Evolutionary conservation across 2,888 invertebrate genomes (phyloP), one percentile per base, ranked within the genome.

Genomic region (Leptopilina syphax): DNA sequence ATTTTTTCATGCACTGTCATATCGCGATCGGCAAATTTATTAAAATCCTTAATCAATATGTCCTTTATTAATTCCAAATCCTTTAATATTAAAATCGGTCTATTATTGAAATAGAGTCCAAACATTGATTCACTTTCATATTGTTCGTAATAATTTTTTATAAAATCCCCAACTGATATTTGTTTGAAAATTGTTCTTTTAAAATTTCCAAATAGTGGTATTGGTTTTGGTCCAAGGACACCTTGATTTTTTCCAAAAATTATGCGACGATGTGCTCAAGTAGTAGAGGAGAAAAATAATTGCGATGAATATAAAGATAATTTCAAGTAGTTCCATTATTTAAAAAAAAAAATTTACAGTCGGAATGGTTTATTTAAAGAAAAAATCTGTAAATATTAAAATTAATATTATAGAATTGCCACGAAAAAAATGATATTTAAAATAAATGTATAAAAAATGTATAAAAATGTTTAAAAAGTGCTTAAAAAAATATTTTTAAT

Each of bases 41-140:
- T 89, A 47, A 93, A 93, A 60, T 93, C 92, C 10, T 87, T 90
- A 9, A 93, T 91, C 3, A 92, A 88, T 1, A 93, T 84, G 5
- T 90, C 89, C 18, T 87, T 88, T 3, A 91, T 88, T 12, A 92
- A 77, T 12, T 92, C 89, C 0, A 91, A 90, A 81, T 88, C 92
- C 2, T 89, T 79, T 0, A 92, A 47, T 13, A 93, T 1, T 0
- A 93, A 78, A n/a, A 91, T 82, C 0, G 93, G 93, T 1, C 76
- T 83, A 0, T 89, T 86, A 1, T 88, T 83, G 1, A 83, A 85
- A 78, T 87, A 93, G 1, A 92, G 84, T 0, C 93, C 93, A n/a
- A 92, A 89, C n/a, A 92, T 60, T 0, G 82, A 81, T 63, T 86
- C 85, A 4, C 79, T 8, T 24, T 63, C 5, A 44, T 78, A 84